Conservation (phyloP, 30 jellyfish, hydroid and myxozoan species). For the Chrysaora quinquecirrha region DNA sequence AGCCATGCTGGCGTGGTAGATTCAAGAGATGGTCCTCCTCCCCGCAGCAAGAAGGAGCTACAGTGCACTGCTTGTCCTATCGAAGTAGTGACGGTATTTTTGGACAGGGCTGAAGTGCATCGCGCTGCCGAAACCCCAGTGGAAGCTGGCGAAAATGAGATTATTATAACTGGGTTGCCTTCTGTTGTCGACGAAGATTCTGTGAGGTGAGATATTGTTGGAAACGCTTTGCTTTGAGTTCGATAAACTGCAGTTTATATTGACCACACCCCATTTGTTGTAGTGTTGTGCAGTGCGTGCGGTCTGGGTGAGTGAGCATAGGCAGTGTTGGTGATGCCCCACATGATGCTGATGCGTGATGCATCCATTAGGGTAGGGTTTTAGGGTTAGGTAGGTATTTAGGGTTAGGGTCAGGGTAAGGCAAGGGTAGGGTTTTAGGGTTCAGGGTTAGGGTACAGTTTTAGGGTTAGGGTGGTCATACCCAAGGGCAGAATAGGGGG, state of each 20-base stretch:
- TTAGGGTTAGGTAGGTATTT: too few species aligned
- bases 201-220: conserved; percentile 51
- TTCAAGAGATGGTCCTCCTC: neutral
- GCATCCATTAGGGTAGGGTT: too few species aligned
- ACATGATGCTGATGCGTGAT: neutral
- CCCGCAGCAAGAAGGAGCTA: neutral
- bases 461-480: too few species aligned
- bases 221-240: neutral
- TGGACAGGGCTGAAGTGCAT: conserved; percentile 94
- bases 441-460: neutral
- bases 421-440: too few species aligned
- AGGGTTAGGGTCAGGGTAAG: too few species aligned
- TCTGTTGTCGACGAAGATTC: conserved; percentile 81
- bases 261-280: neutral
- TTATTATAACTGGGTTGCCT: conserved; percentile 79
- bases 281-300: too few species aligned
- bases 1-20: neutral
- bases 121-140: conserved; percentile 59
- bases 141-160: conserved; percentile 65
- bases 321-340: neutral
- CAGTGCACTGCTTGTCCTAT: conserved; percentile 67
- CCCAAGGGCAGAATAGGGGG: too few species aligned
- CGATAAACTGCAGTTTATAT: too few species aligned
- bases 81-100: conserved; percentile 85
- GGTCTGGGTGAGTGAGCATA: neutral